phyloP scores from a whole-genome alignment of 2,113 vertebrate genomes.

The Psilopsiagon aurifrons region DNA sequence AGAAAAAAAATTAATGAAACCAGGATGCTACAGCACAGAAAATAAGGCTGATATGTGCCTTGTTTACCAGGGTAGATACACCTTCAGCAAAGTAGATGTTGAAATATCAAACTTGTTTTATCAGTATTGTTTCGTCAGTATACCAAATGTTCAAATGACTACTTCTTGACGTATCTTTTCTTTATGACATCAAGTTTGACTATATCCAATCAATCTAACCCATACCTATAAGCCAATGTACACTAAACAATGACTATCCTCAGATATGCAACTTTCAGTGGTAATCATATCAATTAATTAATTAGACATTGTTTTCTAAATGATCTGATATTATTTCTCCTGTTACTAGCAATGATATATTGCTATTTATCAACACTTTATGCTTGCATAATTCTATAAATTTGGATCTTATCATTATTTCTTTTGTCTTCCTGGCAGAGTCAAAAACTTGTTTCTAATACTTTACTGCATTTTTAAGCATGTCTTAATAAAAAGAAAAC shows the following conservation, averaged over 20 bases:
- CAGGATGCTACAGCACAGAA: not conserved
- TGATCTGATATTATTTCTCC: not conserved
- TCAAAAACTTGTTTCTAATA: not conserved
- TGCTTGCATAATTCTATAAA: not conserved
- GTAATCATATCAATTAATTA: not conserved
- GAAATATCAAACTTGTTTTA: not conserved
- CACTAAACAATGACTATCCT: not conserved
- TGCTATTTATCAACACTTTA: not conserved
- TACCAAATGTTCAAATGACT: not conserved
- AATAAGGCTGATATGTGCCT: not conserved
- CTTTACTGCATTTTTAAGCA: not conserved
- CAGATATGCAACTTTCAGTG: not conserved
- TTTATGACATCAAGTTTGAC: not conserved
- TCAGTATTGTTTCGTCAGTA: not conserved
- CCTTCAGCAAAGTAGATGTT: not conserved
- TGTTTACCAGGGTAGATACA: not conserved
- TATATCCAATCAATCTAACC: not conserved
- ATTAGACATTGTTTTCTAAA: not conserved
- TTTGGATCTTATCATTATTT: not conserved
- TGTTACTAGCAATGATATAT: not conserved
- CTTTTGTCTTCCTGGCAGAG: not conserved
- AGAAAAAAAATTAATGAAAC: conserved; percentile 26
- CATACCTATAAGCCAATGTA: not conserved
- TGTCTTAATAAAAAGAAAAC: not conserved
- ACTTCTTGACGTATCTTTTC: not conserved